Conservation (phyloP, 2,113 vertebrate species). For the Hippolais icterina region DNA sequence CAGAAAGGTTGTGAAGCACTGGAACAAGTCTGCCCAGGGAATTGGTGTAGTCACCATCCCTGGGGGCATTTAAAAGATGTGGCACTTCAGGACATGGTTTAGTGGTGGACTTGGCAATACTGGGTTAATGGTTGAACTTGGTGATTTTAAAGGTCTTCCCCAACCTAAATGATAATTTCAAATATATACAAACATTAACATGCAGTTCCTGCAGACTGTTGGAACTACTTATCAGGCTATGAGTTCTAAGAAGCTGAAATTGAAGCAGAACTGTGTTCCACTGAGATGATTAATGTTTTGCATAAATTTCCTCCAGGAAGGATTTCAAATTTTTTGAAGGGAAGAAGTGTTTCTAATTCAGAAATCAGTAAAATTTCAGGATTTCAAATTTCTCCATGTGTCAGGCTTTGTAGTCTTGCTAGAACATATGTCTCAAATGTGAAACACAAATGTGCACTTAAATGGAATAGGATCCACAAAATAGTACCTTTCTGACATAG, state of each 20-base stretch:
- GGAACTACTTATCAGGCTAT: neutral
- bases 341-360: neutral
- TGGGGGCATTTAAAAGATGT: neutral
- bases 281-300: neutral
- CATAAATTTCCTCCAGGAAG: neutral
- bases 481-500: neutral
- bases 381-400: neutral
- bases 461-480: neutral
- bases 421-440: neutral
- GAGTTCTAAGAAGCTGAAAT: neutral
- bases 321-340: neutral
- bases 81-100: neutral
- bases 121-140: accelerated
- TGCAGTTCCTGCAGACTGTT: neutral
- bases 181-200: neutral
- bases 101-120: neutral
- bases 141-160: neutral
- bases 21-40: neutral
- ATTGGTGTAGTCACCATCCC: neutral
- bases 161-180: neutral
- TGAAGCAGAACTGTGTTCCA: neutral
- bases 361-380: neutral
- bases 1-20: neutral
- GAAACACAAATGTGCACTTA: neutral
- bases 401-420: neutral